These are phyloP conservation scores for Pangasius krempfi DNA, from an alignment of 2,797 vertebrate species.

Conservation along the genomic window DNA sequence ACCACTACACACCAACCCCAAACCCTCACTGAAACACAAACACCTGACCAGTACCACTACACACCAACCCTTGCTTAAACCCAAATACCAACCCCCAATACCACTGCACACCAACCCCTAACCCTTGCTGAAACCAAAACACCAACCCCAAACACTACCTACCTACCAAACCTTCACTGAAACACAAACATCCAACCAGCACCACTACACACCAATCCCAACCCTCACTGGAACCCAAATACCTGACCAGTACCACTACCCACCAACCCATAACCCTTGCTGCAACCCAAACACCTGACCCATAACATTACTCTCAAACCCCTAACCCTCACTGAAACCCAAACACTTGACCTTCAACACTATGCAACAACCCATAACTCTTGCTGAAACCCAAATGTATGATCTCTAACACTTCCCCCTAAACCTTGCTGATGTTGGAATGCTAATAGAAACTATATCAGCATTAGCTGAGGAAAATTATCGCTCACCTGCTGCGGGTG, in stretches of 20 bases:
- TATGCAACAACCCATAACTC: background rate
- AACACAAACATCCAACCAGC: background rate
- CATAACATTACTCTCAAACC: background rate
- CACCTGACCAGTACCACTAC: background rate
- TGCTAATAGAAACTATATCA: background rate
- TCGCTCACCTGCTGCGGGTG: conserved; percentile 85
- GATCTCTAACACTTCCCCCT: background rate
- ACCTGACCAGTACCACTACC: background rate
- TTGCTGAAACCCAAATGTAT: background rate
- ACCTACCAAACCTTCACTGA: background rate
- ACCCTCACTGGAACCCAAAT: background rate
- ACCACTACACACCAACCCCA: too few species aligned
- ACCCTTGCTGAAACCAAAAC: background rate
- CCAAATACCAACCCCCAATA: background rate
- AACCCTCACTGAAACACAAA: background rate
- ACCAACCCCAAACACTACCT: background rate
- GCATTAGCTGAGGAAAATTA: background rate
- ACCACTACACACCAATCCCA: background rate
- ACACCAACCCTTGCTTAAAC: background rate
- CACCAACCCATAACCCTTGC: too few species aligned
- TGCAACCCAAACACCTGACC: background rate
- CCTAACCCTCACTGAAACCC: background rate
- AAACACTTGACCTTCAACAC: background rate
- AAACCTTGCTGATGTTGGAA: background rate
- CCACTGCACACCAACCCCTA: too few species aligned